phyloP scores from a whole-genome alignment of 2,113 vertebrate species.

The Lethenteron reissneri region DNA sequence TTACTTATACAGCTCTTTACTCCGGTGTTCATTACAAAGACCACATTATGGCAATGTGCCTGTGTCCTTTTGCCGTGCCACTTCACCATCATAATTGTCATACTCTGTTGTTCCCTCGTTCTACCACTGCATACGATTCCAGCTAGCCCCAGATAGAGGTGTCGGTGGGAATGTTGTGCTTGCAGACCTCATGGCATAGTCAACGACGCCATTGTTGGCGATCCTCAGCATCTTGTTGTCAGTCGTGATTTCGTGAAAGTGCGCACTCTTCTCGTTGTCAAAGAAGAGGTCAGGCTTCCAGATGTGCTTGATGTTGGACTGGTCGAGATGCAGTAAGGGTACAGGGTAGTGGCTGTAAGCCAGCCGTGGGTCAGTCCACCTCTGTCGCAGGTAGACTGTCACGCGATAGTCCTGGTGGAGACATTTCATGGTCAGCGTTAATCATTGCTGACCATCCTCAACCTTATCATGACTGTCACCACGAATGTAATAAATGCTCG shows the following conservation, averaged over 20 bases:
- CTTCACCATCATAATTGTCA: too few relatives aligned
- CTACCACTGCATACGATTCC: too few relatives aligned
- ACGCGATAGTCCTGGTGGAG: slow-evolving; percentile 50
- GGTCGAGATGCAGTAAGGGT: slow-evolving; percentile 57
- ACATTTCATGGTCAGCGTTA: too few relatives aligned
- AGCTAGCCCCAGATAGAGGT: too few relatives aligned
- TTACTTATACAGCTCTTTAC: too few relatives aligned
- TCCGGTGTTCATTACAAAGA: too few relatives aligned
- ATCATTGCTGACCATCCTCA: too few relatives aligned
- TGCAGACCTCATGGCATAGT: slow-evolving; percentile 17
- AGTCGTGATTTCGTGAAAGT: slow-evolving; percentile 68
- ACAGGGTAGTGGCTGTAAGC: slow-evolving; percentile 66
- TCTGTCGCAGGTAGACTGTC: slow-evolving; percentile 65
- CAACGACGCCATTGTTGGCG: slow-evolving; percentile 67
- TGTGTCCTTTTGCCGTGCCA: too few relatives aligned
- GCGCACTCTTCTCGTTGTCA: slow-evolving; percentile 71
- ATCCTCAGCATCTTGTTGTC: slow-evolving; percentile 79
- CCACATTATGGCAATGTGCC: too few relatives aligned
- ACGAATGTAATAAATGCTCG: too few relatives aligned
- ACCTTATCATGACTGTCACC: too few relatives aligned
- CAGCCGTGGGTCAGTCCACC: slow-evolving; percentile 73
- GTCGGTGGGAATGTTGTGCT: slow-evolving; percentile 38
- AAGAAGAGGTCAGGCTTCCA: slow-evolving; percentile 90
- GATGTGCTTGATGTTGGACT: slow-evolving; percentile 76
- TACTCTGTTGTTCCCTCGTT: too few relatives aligned